Evolutionary conservation across 2,113 vertebrate species (phyloP).

Genomic region (Tachysurus vachellii): DNA sequence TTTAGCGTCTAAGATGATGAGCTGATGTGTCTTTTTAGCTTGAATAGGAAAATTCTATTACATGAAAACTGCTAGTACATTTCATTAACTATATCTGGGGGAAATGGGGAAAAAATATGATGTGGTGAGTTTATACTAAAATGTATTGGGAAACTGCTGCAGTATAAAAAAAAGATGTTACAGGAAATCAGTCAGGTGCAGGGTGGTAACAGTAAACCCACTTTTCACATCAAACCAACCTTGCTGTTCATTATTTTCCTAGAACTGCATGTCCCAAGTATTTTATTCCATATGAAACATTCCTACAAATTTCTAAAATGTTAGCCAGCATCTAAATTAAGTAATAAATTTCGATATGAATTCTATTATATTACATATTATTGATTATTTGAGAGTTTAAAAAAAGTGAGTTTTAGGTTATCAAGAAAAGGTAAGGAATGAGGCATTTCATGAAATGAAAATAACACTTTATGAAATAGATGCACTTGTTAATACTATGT

Average conservation of each 20-base stretch:
- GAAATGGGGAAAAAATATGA: background rate
- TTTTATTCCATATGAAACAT: background rate
- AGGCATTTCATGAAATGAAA: slow-evolving; percentile 48
- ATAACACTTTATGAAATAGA: slow-evolving; percentile 56
- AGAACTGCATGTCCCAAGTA: background rate
- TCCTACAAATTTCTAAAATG: background rate
- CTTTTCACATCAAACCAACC: background rate
- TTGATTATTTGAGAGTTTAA: background rate
- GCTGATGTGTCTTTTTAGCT: background rate
- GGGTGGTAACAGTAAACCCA: background rate
- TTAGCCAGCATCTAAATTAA: no score
- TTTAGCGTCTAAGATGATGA: background rate
- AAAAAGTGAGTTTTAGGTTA: background rate
- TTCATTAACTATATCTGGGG: background rate
- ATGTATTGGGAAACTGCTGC: background rate
- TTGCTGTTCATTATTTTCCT: background rate
- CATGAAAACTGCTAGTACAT: background rate
- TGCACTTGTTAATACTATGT: slow-evolving; percentile 55
- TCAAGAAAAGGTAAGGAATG: slow-evolving; percentile 47
- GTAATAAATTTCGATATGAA: background rate
- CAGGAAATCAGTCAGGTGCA: background rate
- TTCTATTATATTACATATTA: no score
- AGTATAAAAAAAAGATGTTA: background rate
- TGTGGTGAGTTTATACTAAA: background rate
- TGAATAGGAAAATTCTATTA: background rate